Conservation (phyloP, 2,888 invertebrate genomes). For the Byasa hedistus region DNA sequence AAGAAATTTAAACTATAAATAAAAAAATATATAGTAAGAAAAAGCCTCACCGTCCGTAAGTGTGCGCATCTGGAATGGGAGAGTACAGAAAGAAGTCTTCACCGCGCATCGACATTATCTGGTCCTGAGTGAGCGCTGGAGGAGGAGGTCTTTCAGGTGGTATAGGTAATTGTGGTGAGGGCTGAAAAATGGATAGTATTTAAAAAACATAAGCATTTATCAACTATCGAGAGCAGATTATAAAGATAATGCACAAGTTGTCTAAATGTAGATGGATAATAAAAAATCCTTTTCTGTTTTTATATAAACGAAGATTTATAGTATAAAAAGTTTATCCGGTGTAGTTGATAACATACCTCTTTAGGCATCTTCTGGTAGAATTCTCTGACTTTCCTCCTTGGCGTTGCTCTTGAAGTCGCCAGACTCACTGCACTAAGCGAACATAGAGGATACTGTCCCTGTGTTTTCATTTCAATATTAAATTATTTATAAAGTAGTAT, state of each 20-base stretch:
- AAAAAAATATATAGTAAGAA: background rate
- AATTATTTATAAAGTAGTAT: background rate
- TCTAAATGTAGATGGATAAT: too few species aligned
- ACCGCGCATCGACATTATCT: constrained; percentile 58
- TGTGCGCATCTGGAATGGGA: constrained; percentile 55
- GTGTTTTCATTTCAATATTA: constrained; percentile 24
- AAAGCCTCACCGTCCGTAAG: constrained; percentile 63
- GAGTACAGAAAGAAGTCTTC: constrained; percentile 70
- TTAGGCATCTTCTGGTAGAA: constrained; percentile 63
- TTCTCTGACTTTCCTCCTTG: constrained; percentile 54
- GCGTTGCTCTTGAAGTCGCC: constrained; percentile 56
- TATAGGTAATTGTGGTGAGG: constrained; percentile 48
- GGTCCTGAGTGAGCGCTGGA: constrained; percentile 48
- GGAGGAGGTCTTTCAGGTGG: constrained; percentile 58
- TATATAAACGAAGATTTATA: background rate
- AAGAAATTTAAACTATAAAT: background rate
- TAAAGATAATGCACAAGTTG: too few species aligned
- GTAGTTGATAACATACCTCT: constrained; percentile 47
- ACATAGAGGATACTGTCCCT: constrained; percentile 59
- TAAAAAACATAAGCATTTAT: background rate
- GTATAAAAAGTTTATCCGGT: background rate
- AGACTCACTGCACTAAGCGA: constrained; percentile 66
- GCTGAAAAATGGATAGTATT: constrained; percentile 38
- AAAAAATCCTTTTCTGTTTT: background rate
- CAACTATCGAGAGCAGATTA: too few species aligned